Base-by-base conservation (phyloP, 2,797 vertebrate genomes). In the Huso huso region DNA sequence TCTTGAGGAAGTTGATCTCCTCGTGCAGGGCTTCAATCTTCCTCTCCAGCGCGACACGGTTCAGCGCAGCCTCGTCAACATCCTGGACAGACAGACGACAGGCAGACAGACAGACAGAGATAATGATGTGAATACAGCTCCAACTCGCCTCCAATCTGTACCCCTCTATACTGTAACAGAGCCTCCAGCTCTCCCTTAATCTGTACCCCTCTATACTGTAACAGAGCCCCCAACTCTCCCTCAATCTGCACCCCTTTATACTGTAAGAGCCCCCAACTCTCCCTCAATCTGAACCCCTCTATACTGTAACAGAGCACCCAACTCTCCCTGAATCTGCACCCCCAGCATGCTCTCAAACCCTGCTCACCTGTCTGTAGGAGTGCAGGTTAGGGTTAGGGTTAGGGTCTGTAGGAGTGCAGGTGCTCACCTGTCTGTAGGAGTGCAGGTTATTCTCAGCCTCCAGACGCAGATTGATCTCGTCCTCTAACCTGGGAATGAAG, bases 1-100 rank as follows among this genome's bases (percentile, higher is more conserved):
- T 96, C 87, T 78, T 89, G 61, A 95, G 82, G 86, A 98, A 97
- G 75, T 71, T 70, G 7, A 96, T 91, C 80, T 98, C 95, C 0
- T 96, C 95, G 80, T 94, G 93, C 77, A 96, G 83, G 2, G 89
- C 87, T 67, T 93, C 90, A 2, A 88, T 86, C 61, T 91, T 94
- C 71, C 93, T 89, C 81, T 95, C 94, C 77, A 95, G 76, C 79
- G 95, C 93, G 64, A 95, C 82, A 0, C 93, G 92, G 64, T 86
- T 84, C 66, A 97, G 75, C 50, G 93, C 77, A 0, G 95, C 93
- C 0, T 93, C 92, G 1, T 96, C 95, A 68, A 96, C 91, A 0
- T 97, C 95, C 95, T 97, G 61, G 6, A 0, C 1, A 18, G 2
- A 68, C 11, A 0, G 5, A 7, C 64, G 49, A 1, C 48, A 48